These are phyloP conservation scores for Oncorhynchus gorbuscha DNA, from an alignment of 2,113 vertebrate genomes.

Conservation along the genomic window DNA sequence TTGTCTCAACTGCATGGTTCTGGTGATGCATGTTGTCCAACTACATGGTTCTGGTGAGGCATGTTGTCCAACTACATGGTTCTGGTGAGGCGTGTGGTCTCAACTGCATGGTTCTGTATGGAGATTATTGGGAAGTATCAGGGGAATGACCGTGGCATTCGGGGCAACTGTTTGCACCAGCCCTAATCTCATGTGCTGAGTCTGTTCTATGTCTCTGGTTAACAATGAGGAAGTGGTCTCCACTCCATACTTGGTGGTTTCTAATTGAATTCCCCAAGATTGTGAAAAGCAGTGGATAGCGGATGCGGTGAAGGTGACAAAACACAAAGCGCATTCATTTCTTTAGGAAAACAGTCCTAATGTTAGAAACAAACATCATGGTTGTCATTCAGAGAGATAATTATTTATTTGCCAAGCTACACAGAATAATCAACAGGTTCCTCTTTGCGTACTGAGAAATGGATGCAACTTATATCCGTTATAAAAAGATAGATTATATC, in stretches of 20 bases:
- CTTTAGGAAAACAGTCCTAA: neutral
- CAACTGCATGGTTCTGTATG: constrained; percentile 28
- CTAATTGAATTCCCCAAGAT: constrained; percentile 20
- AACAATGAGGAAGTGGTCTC: constrained; percentile 28
- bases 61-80: constrained; percentile 16
- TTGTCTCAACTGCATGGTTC: constrained; percentile 3
- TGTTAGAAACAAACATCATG: no score
- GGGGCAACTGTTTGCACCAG: constrained; percentile 28
- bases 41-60: constrained; percentile 40
- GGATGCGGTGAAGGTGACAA: neutral
- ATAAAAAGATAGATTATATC: constrained; percentile 2
- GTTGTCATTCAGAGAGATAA: no score
- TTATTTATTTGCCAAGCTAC: neutral
- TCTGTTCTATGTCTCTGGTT: neutral
- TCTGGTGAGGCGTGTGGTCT: constrained; percentile 37
- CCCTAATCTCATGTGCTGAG: neutral
- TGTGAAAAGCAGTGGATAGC: constrained; percentile 14
- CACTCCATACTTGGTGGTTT: constrained; percentile 24
- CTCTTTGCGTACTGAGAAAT: neutral
- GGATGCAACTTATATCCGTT: constrained; percentile 8
- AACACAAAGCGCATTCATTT: neutral
- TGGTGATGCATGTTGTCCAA: constrained; percentile 15
- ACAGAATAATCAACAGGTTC: neutral
- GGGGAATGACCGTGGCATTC: constrained; percentile 32
- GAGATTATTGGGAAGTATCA: constrained; percentile 35